Percentiles rank a stretch among this genome's conserved stretches.
Evolutionary conservation across 2,888 invertebrate genomes (phyloP).

Genomic region (Napeogenes sylphis): DNA sequence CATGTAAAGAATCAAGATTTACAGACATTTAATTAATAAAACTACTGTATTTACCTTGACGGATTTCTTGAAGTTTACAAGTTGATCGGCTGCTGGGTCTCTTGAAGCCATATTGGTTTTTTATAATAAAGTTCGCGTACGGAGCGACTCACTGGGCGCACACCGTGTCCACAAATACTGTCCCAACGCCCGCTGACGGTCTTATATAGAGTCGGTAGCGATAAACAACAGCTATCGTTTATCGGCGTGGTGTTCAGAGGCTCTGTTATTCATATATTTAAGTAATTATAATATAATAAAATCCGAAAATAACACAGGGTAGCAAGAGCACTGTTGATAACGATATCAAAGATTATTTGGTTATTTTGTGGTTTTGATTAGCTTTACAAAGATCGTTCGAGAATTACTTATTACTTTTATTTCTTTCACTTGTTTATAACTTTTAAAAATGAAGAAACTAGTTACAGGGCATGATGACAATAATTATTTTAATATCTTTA

Average conservation of each 20-base stretch:
- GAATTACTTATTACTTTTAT: neutral
- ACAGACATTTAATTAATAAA: too few species aligned
- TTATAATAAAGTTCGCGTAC: constrained; percentile 23
- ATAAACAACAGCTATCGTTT: constrained; percentile 54
- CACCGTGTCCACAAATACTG: constrained; percentile 54
- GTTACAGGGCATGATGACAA: too few species aligned
- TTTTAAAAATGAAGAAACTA: neutral
- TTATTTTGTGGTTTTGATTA: neutral
- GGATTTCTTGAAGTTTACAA: constrained; percentile 78
- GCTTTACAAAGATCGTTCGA: neutral
- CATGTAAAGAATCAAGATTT: too few species aligned
- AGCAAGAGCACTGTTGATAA: neutral
- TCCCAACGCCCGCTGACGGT: constrained; percentile 34
- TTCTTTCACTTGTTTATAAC: neutral
- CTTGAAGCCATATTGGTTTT: constrained; percentile 65
- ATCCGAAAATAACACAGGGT: neutral
- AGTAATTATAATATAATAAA: neutral
- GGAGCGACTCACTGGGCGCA: constrained; percentile 59
- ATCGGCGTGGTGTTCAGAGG: constrained; percentile 16
- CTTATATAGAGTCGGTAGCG: constrained; percentile 58
- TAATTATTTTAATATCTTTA: too few species aligned
- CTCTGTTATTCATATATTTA: neutral
- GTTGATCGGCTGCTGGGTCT: constrained; percentile 80
- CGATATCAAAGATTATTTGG: neutral
- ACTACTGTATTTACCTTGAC: constrained; percentile 71